Evolutionary conservation across 1,140 invertebrate genomes (phyloP).

Genomic region (Drosophila nannoptera): DNA sequence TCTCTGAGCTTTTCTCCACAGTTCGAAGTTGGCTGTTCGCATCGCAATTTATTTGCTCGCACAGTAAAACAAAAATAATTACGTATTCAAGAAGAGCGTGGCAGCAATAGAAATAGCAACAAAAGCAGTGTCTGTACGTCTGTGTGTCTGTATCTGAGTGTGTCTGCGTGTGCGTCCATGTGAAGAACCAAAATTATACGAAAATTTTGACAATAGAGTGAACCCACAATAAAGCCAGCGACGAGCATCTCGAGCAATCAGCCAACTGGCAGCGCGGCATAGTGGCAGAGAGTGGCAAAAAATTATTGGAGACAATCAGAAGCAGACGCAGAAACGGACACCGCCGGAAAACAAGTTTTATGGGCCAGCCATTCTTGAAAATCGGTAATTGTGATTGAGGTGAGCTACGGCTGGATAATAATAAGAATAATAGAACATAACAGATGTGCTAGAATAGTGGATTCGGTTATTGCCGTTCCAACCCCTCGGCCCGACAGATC

Average conservation of each 20-base stretch:
- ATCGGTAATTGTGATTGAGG: slow-evolving; percentile 22
- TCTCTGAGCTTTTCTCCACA: slow-evolving; percentile 7
- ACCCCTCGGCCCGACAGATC: slow-evolving; percentile 4
- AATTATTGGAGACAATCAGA: neutral
- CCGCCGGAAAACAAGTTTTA: slow-evolving; percentile 50
- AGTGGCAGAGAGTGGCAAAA: slow-evolving; percentile 7
- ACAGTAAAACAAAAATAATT: slow-evolving; percentile 31
- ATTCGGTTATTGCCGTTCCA: neutral
- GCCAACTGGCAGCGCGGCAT: neutral
- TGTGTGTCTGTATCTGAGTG: too few species aligned
- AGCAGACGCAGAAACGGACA: too few species aligned
- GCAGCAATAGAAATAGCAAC: slow-evolving; percentile 5
- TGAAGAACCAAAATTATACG: slow-evolving; percentile 17
- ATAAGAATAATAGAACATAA: slow-evolving; percentile 5
- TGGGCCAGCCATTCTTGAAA: slow-evolving; percentile 18
- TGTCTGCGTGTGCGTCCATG: neutral
- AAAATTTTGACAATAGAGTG: slow-evolving; percentile 26
- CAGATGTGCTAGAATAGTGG: slow-evolving; percentile 20
- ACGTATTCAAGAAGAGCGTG: slow-evolving; percentile 25
- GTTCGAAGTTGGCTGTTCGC: neutral
- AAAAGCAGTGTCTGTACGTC: neutral
- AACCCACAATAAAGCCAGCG: slow-evolving; percentile 35
- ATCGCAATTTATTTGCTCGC: slow-evolving; percentile 7
- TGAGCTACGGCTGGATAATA: slow-evolving; percentile 12
- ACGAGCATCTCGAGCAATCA: slow-evolving; percentile 9